Evolutionary conservation across 2,113 vertebrate species (phyloP).

Genomic region (Panthera uncia): DNA sequence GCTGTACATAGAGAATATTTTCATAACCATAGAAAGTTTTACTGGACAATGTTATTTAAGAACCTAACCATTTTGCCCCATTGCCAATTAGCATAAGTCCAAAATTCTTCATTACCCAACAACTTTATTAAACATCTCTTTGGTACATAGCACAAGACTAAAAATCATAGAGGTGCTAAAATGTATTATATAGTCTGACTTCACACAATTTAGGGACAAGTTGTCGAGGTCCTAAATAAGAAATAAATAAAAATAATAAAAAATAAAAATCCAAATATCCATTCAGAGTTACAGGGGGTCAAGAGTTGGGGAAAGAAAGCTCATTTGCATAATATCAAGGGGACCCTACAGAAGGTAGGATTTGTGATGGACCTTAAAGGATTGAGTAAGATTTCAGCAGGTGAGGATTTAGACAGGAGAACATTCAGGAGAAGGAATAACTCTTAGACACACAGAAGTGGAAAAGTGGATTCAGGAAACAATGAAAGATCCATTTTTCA

Average conservation of each 20-base stretch:
- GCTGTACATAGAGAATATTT: neutral
- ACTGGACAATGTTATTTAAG: neutral
- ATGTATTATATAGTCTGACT: neutral
- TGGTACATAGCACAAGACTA: neutral
- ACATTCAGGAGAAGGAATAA: neutral
- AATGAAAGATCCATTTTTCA: neutral
- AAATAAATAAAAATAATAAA: neutral
- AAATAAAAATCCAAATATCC: neutral
- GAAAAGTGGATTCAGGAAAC: neutral
- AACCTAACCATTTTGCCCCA: neutral
- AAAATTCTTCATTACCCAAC: neutral
- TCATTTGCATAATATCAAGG: neutral
- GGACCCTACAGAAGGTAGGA: neutral
- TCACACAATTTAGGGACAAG: neutral
- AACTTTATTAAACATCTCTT: neutral
- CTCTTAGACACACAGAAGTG: neutral
- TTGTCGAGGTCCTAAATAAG: neutral
- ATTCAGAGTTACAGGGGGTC: neutral
- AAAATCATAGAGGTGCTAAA: neutral
- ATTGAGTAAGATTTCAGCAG: neutral
- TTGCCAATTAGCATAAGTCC: neutral
- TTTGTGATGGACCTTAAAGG: neutral
- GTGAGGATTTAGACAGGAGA: neutral
- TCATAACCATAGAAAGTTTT: neutral
- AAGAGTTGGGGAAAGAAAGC: neutral